Evolutionary conservation across 2,888 invertebrate species (phyloP).

Genomic region (Athalia circularis): DNA sequence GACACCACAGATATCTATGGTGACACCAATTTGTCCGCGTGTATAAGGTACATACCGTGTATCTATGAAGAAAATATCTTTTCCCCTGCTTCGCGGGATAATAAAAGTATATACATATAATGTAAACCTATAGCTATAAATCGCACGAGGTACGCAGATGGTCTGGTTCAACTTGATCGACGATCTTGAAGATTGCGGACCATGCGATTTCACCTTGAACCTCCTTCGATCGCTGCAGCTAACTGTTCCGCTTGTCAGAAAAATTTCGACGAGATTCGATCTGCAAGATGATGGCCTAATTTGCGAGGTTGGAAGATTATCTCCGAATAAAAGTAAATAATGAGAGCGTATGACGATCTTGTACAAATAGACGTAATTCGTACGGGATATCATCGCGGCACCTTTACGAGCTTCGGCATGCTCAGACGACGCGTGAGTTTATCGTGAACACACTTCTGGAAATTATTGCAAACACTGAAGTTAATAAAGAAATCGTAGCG

Average conservation of each 20-base stretch:
- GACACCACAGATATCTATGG: too few relatives aligned
- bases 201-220: too few relatives aligned
- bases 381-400: not conserved
- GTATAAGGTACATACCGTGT: too few relatives aligned
- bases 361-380: not conserved
- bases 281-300: too few relatives aligned
- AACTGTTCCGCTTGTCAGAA: too few relatives aligned
- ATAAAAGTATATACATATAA: not conserved
- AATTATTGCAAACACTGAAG: not conserved
- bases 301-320: not conserved
- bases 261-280: too few relatives aligned
- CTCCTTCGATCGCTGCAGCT: too few relatives aligned
- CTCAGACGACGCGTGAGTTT: slow-evolving; percentile 3
- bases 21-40: too few relatives aligned
- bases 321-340: not conserved
- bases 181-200: not conserved
- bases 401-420: not conserved
- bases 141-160: slow-evolving; percentile 6
- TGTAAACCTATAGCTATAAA: not conserved
- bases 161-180: not conserved
- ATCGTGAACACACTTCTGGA: slow-evolving; percentile 8
- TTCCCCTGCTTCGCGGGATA: not conserved
- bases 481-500: slow-evolving; percentile 2
- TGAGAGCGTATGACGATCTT: not conserved
- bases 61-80: not conserved